Conservation (phyloP, 2,888 invertebrate species). For the Bhutanitis thaidina region DNA sequence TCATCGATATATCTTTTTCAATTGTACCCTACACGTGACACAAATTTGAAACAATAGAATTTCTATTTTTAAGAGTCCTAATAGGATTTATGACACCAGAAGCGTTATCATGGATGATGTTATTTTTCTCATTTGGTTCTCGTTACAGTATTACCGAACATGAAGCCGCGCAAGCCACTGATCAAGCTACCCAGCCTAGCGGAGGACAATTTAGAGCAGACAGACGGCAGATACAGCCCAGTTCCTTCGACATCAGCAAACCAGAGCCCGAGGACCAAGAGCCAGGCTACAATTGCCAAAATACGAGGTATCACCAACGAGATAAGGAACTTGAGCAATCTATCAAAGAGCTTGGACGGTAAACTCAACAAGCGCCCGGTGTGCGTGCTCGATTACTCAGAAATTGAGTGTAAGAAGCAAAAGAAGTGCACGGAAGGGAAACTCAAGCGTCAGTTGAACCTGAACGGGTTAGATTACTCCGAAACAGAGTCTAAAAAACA, state of each 20-base stretch:
- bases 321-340: slow-evolving; percentile 44
- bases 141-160: slow-evolving; percentile 58
- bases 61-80: too few relatives aligned
- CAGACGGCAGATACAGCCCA: not conserved
- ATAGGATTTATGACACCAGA: too few relatives aligned
- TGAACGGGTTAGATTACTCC: too few relatives aligned
- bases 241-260: slow-evolving; percentile 19
- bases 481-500: slow-evolving; percentile 36
- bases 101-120: too few relatives aligned
- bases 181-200: slow-evolving; percentile 62
- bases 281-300: slow-evolving; percentile 43
- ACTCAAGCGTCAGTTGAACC: too few relatives aligned
- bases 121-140: too few relatives aligned
- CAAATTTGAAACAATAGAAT: too few relatives aligned
- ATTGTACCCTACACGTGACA: too few relatives aligned
- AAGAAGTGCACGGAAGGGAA: slow-evolving; percentile 26
- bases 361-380: slow-evolving; percentile 48
- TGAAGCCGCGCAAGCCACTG: slow-evolving; percentile 60
- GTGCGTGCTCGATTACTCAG: slow-evolving; percentile 31
- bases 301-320: slow-evolving; percentile 56
- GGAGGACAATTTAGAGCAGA: slow-evolving; percentile 43
- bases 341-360: slow-evolving; percentile 36
- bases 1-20: too few relatives aligned
- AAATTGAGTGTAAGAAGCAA: slow-evolving; percentile 42
- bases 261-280: slow-evolving; percentile 31